Percentiles rank a stretch among this genome's conserved stretches.
Evolutionary conservation across 2,797 vertebrate genomes (phyloP).

Genomic region (Muscicapa comitata): DNA sequence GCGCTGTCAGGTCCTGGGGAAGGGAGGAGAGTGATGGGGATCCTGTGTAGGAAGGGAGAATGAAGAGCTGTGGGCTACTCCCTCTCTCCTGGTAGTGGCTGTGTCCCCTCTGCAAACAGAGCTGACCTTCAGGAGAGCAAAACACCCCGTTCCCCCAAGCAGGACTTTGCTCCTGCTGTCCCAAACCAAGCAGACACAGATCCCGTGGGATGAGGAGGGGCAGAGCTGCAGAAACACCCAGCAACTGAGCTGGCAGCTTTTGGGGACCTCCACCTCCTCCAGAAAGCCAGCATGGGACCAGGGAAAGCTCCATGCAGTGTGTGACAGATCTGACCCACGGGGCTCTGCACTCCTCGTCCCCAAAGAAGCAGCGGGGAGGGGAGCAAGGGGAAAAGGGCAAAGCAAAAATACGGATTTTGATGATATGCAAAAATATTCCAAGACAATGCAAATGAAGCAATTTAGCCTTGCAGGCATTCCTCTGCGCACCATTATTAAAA

Average conservation of each 20-base stretch:
- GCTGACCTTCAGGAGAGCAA: neutral
- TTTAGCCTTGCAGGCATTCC: slow-evolving; percentile 40
- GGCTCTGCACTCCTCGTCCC: neutral
- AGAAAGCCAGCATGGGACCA: neutral
- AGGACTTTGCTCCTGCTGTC: neutral
- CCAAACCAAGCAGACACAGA: neutral
- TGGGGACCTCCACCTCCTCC: neutral
- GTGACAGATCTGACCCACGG: neutral
- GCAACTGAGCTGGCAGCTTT: accelerated
- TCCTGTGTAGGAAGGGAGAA: neutral
- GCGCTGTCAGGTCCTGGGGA: neutral
- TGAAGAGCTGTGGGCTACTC: neutral
- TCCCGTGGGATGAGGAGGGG: accelerated
- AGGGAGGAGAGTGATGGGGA: neutral
- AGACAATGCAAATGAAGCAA: slow-evolving; percentile 57
- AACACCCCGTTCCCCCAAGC: neutral
- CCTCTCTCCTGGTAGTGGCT: neutral
- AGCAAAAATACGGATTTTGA: neutral
- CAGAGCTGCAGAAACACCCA: neutral
- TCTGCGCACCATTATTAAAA: neutral
- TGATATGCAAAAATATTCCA: slow-evolving; percentile 56
- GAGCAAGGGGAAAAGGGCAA: neutral
- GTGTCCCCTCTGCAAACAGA: neutral
- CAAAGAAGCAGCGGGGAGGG: neutral
- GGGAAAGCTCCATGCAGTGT: neutral